These are phyloP conservation scores for Pegoplata infirma DNA, from an alignment of 2,888 invertebrate species.

Conservation along the genomic window DNA sequence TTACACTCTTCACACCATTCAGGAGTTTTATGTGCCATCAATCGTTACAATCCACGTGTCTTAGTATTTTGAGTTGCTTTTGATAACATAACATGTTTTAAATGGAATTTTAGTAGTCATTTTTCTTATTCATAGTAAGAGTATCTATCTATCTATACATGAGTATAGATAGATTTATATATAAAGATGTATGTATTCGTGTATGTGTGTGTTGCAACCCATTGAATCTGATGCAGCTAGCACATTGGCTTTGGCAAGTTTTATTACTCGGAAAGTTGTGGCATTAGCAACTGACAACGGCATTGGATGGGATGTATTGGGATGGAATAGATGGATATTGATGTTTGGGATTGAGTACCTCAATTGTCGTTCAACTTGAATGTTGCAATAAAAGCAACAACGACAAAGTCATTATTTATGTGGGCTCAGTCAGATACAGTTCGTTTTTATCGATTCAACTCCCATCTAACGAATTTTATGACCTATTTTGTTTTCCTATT, in stretches of 20 bases:
- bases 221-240: constrained; percentile 22
- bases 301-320: background rate
- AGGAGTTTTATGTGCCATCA: constrained; percentile 26
- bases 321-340: constrained; percentile 35
- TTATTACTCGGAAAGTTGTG: constrained; percentile 43
- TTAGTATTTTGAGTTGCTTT: constrained; percentile 23
- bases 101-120: constrained; percentile 35
- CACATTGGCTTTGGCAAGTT: constrained; percentile 40
- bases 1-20: constrained; percentile 11
- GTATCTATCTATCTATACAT: background rate
- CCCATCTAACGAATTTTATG: background rate
- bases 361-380: constrained; percentile 20
- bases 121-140: constrained; percentile 2
- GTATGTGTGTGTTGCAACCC: background rate
- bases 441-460: constrained; percentile 13
- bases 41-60: constrained; percentile 31
- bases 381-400: constrained; percentile 20
- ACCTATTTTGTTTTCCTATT: background rate
- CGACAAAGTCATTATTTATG: constrained; percentile 30
- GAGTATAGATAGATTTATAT: background rate
- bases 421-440: constrained; percentile 21
- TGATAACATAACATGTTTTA: constrained; percentile 26
- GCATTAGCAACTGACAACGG: constrained; percentile 47
- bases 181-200: background rate
- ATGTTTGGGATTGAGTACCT: constrained; percentile 46